Conservation (phyloP, 2,113 vertebrate genomes). For the Notiomystis cincta region DNA sequence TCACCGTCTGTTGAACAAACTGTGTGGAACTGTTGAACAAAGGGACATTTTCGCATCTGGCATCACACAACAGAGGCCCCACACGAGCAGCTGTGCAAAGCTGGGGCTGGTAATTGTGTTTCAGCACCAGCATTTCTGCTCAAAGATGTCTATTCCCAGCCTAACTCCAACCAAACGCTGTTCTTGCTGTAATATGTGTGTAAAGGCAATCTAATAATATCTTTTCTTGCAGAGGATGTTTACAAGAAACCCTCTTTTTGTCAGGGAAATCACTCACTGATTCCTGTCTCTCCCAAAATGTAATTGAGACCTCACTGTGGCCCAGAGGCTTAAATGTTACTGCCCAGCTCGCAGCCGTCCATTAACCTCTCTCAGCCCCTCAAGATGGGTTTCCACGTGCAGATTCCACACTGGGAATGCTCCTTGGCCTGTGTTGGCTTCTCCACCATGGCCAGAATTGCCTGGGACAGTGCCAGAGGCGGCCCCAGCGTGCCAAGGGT, state of each 20-base stretch:
- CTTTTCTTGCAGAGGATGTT: not conserved
- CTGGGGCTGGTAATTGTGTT: not conserved
- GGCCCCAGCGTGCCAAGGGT: not conserved
- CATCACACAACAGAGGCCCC: not conserved
- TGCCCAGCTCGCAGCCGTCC: not conserved
- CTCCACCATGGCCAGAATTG: not conserved
- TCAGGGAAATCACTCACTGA: not conserved
- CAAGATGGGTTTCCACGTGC: not conserved
- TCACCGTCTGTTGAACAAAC: slow-evolving; percentile 64
- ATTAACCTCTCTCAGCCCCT: not conserved
- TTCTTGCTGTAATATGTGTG: not conserved
- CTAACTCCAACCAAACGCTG: not conserved
- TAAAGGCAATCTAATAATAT: not conserved
- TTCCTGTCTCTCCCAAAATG: not conserved
- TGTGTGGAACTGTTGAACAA: slow-evolving; percentile 49
- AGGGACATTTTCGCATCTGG: slow-evolving; percentile 54
- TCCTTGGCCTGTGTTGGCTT: not conserved
- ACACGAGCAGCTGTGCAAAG: slow-evolving; percentile 30
- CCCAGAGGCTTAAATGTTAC: not conserved
- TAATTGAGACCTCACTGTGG: not conserved
- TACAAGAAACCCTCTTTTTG: not conserved
- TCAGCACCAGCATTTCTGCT: not conserved
- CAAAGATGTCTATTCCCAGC: not conserved
- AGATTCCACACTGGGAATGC: not conserved
- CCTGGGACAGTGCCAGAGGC: not conserved